phyloP scores from a whole-genome alignment of 2,113 vertebrate genomes.

The Phyllostomus discolor region DNA sequence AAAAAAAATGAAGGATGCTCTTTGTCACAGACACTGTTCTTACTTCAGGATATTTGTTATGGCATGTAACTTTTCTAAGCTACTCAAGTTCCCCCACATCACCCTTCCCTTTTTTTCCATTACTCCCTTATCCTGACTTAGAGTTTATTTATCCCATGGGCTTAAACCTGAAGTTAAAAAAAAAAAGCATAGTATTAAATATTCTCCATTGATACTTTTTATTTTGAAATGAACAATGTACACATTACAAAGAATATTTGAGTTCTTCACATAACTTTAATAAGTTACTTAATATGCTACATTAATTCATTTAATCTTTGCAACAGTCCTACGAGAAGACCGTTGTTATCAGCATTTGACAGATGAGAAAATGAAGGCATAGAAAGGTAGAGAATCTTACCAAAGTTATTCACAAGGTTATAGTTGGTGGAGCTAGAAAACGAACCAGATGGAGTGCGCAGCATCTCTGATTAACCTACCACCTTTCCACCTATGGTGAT shows the following conservation, averaged over 20 bases:
- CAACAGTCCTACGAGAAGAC: not conserved
- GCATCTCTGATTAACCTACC: not conserved
- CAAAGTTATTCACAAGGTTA: not conserved
- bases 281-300: not conserved
- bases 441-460: too few species aligned
- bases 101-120: not conserved
- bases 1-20: not conserved
- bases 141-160: slow-evolving; percentile 20
- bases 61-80: not conserved
- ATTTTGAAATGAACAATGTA: not conserved
- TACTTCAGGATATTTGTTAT: slow-evolving; percentile 2
- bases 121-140: not conserved
- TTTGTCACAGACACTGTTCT: slow-evolving; percentile 35
- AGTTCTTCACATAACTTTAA: not conserved
- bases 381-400: not conserved
- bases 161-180: not conserved
- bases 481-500: not conserved
- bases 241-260: not conserved
- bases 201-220: not conserved
- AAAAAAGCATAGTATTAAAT: not conserved
- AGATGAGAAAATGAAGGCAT: not conserved
- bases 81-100: not conserved
- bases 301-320: not conserved
- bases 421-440: not conserved
- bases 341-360: not conserved